Evolutionary conservation across 1,140 invertebrate species (phyloP), one percentile per base, ranked within the genome.

Genomic region (Coelopa frigida): DNA sequence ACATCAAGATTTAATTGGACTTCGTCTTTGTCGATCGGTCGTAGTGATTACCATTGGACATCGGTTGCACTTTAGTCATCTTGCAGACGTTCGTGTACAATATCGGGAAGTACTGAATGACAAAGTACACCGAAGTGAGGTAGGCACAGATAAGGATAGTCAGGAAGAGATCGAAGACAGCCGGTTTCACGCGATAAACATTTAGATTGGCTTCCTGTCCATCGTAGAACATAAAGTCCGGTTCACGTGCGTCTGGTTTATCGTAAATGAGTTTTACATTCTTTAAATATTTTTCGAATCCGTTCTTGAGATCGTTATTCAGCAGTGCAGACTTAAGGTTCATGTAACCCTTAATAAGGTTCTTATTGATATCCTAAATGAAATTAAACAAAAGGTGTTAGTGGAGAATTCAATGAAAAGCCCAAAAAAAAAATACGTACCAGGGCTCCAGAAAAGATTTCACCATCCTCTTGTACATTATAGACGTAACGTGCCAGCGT

Each of bases 171-270:
- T 98, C 94, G 75, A 98, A 98, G 35, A 97, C 82, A 20, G 94
- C 94, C 52, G 94, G 94, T 66, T 98, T 98, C 5, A 98, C 94
- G 72, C 86, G 90, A 70, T 95, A 96, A 36, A 94, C 82, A 71
- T 88, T 87, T 53, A 96, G 78, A 26, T 72, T 77, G 5, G 87
- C 84, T 57, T 78, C 78, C 2, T 86, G 82, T 38, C 84, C 79
- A 56, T 88, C 84, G 70, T 95, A 96, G 57, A 97, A 89, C 46
- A 88, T 79, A 74, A 93, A 93, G 64, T 97, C 93, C 1, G 93
- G 91, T 68, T 97, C 93, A 37, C 91, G 73, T 61, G 83, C 86
- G 64, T 91, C 89, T 10, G 85, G 78, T 40, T 75, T 75, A 46
- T 87, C 78, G 46, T 77, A 71, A 10, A 78, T 79, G 10, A 82